Evolutionary conservation across 2,797 vertebrate species (phyloP), one percentile per base, ranked within the genome.

Genomic region (Cossypha niveicapilla): DNA sequence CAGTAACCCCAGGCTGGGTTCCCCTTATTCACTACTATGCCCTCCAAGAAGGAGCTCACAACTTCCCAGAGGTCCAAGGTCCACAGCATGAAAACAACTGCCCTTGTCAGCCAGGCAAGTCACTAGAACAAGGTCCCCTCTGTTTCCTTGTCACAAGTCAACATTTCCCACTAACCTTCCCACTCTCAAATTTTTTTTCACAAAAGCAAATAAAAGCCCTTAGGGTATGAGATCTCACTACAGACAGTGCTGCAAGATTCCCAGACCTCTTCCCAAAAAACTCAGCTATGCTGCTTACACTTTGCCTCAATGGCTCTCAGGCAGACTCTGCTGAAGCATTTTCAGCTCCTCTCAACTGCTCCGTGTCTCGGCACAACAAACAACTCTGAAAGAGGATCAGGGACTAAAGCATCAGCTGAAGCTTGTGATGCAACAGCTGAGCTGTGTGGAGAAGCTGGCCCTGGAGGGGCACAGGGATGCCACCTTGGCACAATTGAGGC

Each of bases 321-420:
- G 44, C 28, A 62, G 37, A 27, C 30, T 65, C 48, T 0, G 0
- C 27, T 23, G 75, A 58, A 76, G 42, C 1, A 0, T 85, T 78
- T 88, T 45, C 75, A 19, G 22, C 47, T 86, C 57, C 73, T 86
- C 65, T 60, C 53, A 60, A 54, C 18, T 4, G 48, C 39, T 57
- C 50, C 0, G 0, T 50, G 37, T 72, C 88, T 50, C 81, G 76
- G 80, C 34, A 72, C 35, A 50, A 44, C 9, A 15, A 71, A 47
- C 32, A 86, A 50, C 75, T 83, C 86, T 72, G 57, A 82, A 93
- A 95, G 86, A 93, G 71, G 84, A 86, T 75, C 84, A 94, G 72
- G 72, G 57, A 56, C 83, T 93, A 80, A 67, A 37, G 50, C 47
- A 85, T 66, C 75, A 77, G 86, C 88, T 92, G 44, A 91, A 62